A percentile compares a stretch with the other conserved stretches of the same genome.
Evolutionary conservation across 92 coral and sea anemone genomes (phyloP).

Genomic region (Bergia puertoricense): DNA sequence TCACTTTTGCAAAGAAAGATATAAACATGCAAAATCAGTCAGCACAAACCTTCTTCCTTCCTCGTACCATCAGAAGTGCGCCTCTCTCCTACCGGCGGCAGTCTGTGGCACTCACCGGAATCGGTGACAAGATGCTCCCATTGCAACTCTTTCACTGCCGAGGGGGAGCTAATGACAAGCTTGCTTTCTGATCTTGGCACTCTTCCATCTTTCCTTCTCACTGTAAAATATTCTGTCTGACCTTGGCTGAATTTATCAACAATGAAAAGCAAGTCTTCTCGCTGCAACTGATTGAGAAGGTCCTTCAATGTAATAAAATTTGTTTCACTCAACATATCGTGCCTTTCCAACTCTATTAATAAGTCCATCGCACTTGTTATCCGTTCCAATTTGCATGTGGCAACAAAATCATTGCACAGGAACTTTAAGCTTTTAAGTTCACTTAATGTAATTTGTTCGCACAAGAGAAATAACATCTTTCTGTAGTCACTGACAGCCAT

Average conservation of each 20-base stretch:
- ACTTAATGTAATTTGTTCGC: neutral
- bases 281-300: neutral
- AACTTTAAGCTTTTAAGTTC: conserved; percentile 17
- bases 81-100: neutral
- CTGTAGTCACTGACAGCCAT: conserved; percentile 35
- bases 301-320: neutral
- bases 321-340: neutral
- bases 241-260: neutral
- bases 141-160: neutral
- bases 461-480: conserved; percentile 9
- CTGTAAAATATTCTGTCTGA: neutral
- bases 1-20: neutral
- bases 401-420: neutral
- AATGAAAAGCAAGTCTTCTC: neutral
- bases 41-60: conserved; percentile 5
- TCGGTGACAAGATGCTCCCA: conserved; percentile 9
- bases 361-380: neutral
- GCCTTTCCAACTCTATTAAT: neutral
- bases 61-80: neutral
- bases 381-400: neutral
- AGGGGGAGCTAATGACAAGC: neutral
- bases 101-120: neutral
- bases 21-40: neutral
- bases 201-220: conserved; percentile 7
- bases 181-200: neutral